phyloP scores from a whole-genome alignment of 1,140 invertebrate species.

The Augochlora pura region DNA sequence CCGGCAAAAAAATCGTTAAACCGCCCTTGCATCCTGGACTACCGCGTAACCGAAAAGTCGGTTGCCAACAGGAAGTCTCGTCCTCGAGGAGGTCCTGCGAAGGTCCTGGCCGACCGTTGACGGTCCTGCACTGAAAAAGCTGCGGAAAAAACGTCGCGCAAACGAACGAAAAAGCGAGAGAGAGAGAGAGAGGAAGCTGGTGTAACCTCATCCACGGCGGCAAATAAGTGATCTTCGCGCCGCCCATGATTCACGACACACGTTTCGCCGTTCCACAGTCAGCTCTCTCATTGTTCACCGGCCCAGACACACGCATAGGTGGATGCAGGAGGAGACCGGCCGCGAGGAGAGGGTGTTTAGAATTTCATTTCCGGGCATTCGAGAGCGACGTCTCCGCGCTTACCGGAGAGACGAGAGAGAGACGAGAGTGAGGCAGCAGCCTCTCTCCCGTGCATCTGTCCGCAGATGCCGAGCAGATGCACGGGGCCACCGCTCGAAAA shows the following conservation, averaged over 20 bases:
- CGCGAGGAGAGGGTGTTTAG: slow-evolving; percentile 67
- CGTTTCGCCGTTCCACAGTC: slow-evolving; percentile 27
- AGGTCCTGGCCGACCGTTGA: neutral
- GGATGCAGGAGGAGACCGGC: slow-evolving; percentile 24
- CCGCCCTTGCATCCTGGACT: neutral
- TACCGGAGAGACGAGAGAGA: slow-evolving; percentile 29
- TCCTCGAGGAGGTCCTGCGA: neutral
- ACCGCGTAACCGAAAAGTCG: slow-evolving; percentile 5
- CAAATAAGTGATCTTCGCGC: slow-evolving; percentile 35
- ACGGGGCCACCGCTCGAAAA: slow-evolving; percentile 32
- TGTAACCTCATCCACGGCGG: slow-evolving; percentile 53
- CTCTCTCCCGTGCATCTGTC: slow-evolving; percentile 67
- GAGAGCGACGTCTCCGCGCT: slow-evolving; percentile 38
- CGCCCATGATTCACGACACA: slow-evolving; percentile 39
- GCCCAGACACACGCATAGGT: slow-evolving; percentile 18
- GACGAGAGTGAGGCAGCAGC: slow-evolving; percentile 25
- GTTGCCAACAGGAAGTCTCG: slow-evolving; percentile 25
- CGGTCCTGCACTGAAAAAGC: neutral
- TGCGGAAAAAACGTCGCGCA: neutral
- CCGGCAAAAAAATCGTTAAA: too few relatives aligned
- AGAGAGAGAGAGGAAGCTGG: slow-evolving; percentile 4
- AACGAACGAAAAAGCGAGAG: neutral
- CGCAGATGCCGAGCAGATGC: slow-evolving; percentile 73
- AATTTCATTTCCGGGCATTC: slow-evolving; percentile 73
- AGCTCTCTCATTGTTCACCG: slow-evolving; percentile 38